These are phyloP conservation scores for Rhogogaster chlorosoma DNA, from an alignment of 2,888 invertebrate genomes.

Conservation along the genomic window DNA sequence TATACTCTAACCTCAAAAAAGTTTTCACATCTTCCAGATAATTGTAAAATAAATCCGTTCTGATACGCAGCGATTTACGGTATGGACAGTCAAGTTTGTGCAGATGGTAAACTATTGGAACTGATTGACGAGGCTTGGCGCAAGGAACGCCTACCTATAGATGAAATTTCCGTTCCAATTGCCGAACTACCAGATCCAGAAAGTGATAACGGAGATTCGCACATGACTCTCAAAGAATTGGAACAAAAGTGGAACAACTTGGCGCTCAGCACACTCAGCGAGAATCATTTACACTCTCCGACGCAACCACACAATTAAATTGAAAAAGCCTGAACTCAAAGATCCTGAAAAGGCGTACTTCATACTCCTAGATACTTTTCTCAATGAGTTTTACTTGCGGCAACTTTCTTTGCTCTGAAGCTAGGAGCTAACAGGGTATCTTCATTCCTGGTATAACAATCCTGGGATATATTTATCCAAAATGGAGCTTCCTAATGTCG, in stretches of 20 bases:
- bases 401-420: not conserved
- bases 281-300: conserved; percentile 79
- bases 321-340: conserved; percentile 55
- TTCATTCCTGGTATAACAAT: not conserved
- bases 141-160: conserved; percentile 89
- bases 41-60: not conserved
- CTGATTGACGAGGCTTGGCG: conserved; percentile 94
- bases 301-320: conserved; percentile 73
- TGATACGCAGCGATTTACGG: conserved; percentile 58
- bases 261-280: conserved; percentile 79
- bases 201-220: conserved; percentile 94
- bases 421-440: not conserved
- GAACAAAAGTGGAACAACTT: conserved; percentile 84
- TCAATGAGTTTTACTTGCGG: not conserved
- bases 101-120: conserved; percentile 88
- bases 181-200: conserved; percentile 95
- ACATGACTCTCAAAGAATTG: conserved; percentile 93
- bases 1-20: too few species aligned
- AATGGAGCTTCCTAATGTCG: conserved; percentile 88
- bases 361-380: not conserved
- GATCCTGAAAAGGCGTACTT: not conserved
- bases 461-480: not conserved
- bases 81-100: conserved; percentile 89
- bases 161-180: conserved; percentile 91
- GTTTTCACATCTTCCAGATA: not conserved